Conservation (phyloP, 2,113 vertebrate genomes). For the Oncorhynchus clarkii region DNA sequence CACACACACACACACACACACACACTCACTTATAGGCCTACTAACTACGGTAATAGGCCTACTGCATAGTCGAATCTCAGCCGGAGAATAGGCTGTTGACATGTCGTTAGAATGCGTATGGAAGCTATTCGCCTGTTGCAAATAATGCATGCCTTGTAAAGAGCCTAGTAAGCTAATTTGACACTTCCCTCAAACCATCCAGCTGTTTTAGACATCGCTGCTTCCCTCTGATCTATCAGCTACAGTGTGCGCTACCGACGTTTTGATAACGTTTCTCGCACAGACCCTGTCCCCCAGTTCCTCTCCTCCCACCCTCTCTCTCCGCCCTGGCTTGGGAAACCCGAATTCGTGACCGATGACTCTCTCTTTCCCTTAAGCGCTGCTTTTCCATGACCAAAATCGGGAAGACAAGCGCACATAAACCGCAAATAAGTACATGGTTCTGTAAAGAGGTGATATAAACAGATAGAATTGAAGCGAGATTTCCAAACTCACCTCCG, state of each 20-base stretch:
- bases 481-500: conserved; percentile 71
- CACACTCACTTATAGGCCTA: conserved; percentile 34
- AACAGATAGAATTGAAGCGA: conserved; percentile 30
- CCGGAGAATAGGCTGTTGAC: conserved; percentile 62
- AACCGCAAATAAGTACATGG: neutral
- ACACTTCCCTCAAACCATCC: conserved; percentile 48
- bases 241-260: conserved; percentile 40
- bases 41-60: conserved; percentile 4
- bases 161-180: conserved; percentile 55
- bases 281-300: conserved; percentile 39
- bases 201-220: conserved; percentile 15
- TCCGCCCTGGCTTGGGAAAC: conserved; percentile 62
- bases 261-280: conserved; percentile 46
- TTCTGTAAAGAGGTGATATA: conserved; percentile 8
- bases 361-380: conserved; percentile 45
- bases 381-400: conserved; percentile 40
- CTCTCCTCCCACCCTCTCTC: conserved; percentile 23
- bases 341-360: conserved; percentile 72
- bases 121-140: conserved; percentile 29
- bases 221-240: conserved; percentile 18
- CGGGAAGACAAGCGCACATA: conserved; percentile 13
- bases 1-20: conserved; percentile 22
- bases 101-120: conserved; percentile 43
- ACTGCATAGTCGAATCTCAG: conserved; percentile 18
- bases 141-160: conserved; percentile 50